A percentile compares a stretch with the other conserved stretches of the same genome.
These are phyloP conservation scores for Meloidogyne hapla DNA, from an alignment of 1,140 invertebrate species.

Conservation along the genomic window DNA sequence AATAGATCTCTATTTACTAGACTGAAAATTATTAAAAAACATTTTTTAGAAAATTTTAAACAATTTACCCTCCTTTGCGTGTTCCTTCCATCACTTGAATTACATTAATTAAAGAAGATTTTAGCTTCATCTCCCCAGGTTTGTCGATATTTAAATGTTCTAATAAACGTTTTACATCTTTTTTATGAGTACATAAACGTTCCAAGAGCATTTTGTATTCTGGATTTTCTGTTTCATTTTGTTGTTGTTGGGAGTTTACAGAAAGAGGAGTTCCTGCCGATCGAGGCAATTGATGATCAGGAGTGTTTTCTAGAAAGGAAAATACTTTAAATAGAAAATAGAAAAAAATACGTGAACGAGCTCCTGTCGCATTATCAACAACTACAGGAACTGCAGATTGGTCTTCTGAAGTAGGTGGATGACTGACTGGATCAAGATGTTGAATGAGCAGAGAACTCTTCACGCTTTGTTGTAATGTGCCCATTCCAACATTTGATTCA, in stretches of 20 bases:
- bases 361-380: background rate
- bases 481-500: background rate
- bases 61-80: slow-evolving; percentile 22
- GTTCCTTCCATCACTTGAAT: slow-evolving; percentile 31
- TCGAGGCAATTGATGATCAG: background rate
- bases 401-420: background rate
- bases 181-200: slow-evolving; percentile 2
- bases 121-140: slow-evolving; percentile 17
- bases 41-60: background rate
- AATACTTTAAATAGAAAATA: background rate
- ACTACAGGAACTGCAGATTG: background rate
- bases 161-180: slow-evolving; percentile 24
- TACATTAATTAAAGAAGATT: slow-evolving; percentile 20
- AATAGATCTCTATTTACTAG: slow-evolving; percentile 9
- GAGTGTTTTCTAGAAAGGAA: background rate
- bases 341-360: background rate
- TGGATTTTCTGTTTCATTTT: slow-evolving; percentile 20
- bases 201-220: slow-evolving; percentile 15
- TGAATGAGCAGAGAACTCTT: background rate
- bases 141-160: slow-evolving; percentile 22
- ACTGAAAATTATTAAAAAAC: background rate
- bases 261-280: background rate
- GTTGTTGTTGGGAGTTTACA: slow-evolving; percentile 2
- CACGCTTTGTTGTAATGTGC: background rate
- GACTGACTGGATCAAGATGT: background rate